Evolutionary conservation across 1,140 invertebrate species (phyloP).

Genomic region (Calephelis nemesis): DNA sequence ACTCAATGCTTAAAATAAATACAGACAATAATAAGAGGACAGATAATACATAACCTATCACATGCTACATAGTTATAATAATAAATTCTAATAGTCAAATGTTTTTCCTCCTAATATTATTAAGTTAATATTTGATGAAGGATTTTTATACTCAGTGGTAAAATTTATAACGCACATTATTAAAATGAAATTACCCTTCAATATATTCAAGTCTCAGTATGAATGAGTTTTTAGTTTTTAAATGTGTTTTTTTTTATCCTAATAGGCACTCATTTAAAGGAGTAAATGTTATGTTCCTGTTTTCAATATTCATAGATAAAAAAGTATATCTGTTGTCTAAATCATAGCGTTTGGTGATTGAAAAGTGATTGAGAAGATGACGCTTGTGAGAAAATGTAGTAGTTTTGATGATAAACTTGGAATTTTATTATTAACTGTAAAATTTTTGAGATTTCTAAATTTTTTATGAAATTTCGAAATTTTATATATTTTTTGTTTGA

Average conservation of each 20-base stretch:
- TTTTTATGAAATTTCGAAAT: too few species aligned
- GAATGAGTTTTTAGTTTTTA: not conserved
- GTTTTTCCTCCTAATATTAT: slow-evolving; percentile 7
- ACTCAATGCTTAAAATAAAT: too few species aligned
- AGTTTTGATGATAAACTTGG: too few species aligned
- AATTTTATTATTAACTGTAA: too few species aligned
- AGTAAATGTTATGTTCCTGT: slow-evolving; percentile 9
- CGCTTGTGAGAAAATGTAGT: too few species aligned
- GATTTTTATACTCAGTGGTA: not conserved
- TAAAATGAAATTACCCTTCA: not conserved
- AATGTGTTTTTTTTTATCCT: not conserved
- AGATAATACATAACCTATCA: too few species aligned
- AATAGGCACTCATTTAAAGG: not conserved
- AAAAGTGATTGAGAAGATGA: too few species aligned
- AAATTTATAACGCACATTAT: not conserved
- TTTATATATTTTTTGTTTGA: too few species aligned
- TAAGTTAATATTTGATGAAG: slow-evolving; percentile 13
- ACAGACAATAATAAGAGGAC: too few species aligned
- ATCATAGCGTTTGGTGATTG: too few species aligned
- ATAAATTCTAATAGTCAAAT: not conserved
- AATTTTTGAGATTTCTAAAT: too few species aligned
- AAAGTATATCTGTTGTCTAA: not conserved
- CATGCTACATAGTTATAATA: not conserved
- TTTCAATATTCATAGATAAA: not conserved
- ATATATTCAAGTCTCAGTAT: not conserved